Percentiles rank a stretch among this genome's conserved stretches.
These are phyloP conservation scores for Xiphias gladius DNA, from an alignment of 2,113 vertebrate species.

Conservation along the genomic window DNA sequence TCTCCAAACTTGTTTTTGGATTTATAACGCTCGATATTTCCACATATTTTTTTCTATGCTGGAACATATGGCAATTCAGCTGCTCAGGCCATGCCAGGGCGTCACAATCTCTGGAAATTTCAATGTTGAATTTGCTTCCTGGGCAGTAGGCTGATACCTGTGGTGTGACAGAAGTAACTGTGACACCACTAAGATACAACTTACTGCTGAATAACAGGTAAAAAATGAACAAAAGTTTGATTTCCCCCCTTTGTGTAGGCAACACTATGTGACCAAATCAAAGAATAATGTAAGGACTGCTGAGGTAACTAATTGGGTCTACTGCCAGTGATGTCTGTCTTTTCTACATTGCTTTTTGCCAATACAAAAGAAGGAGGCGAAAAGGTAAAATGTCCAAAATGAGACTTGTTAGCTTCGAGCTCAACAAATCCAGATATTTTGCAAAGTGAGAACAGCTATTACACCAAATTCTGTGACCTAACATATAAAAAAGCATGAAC, in stretches of 20 bases:
- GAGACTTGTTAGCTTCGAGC: background rate
- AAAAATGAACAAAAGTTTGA: background rate
- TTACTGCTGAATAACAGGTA: conserved; percentile 12
- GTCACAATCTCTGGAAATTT: conserved; percentile 1
- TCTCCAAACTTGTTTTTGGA: background rate
- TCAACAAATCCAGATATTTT: background rate
- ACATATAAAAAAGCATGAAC: background rate
- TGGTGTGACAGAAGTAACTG: conserved; percentile 1
- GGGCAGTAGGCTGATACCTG: conserved; percentile 9
- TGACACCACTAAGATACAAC: conserved; percentile 15
- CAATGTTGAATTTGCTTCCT: conserved; percentile 3
- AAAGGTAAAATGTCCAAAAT: background rate
- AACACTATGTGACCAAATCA: background rate
- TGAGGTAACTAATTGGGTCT: background rate
- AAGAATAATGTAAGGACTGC: background rate
- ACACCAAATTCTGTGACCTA: background rate
- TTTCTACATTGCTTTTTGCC: background rate
- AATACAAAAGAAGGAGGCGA: background rate
- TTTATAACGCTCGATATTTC: conserved; percentile 1
- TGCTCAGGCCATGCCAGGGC: background rate
- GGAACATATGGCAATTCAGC: background rate
- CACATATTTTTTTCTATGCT: background rate
- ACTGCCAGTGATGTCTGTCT: background rate
- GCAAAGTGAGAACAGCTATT: background rate
- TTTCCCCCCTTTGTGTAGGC: background rate